A percentile compares a stretch with the other conserved stretches of the same genome.
Conservation (phyloP, 2,113 vertebrate species). For the Ramphastos sulfuratus region DNA sequence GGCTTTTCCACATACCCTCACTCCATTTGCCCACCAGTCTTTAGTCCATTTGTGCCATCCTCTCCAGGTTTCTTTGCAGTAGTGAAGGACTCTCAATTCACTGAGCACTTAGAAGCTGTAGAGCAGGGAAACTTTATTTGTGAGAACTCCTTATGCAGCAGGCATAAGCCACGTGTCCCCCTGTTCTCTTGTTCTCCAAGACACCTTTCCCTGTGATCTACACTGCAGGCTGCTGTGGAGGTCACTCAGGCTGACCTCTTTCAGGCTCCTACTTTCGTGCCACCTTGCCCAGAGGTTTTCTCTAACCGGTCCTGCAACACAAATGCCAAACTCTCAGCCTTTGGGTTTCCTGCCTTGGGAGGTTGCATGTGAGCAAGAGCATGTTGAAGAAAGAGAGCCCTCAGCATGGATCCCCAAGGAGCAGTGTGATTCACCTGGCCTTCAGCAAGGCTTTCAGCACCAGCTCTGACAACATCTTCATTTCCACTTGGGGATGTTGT, state of each 20-base stretch:
- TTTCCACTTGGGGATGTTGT: background rate
- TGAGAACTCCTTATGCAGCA: background rate
- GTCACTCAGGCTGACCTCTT: background rate
- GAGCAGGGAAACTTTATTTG: background rate
- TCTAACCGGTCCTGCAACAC: background rate
- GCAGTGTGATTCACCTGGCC: background rate
- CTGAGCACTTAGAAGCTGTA: background rate
- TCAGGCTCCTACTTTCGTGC: background rate
- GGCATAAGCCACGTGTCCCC: background rate
- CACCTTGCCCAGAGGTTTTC: background rate
- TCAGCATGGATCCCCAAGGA: background rate
- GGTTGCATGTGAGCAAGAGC: background rate
- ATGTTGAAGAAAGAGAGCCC: background rate
- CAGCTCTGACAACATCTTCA: background rate
- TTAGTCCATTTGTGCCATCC: background rate
- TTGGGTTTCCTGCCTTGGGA: background rate
- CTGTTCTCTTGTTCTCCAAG: background rate
- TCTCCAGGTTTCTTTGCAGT: background rate
- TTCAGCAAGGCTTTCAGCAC: background rate
- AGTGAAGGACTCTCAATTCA: background rate
- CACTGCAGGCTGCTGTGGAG: background rate
- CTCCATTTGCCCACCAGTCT: background rate
- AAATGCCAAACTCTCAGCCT: background rate
- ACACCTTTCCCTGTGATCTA: background rate
- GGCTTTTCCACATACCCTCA: background rate